A percentile compares a stretch with the other conserved stretches of the same genome.
Conservation (phyloP, 2,888 invertebrate species). For the Acronicta alni region DNA sequence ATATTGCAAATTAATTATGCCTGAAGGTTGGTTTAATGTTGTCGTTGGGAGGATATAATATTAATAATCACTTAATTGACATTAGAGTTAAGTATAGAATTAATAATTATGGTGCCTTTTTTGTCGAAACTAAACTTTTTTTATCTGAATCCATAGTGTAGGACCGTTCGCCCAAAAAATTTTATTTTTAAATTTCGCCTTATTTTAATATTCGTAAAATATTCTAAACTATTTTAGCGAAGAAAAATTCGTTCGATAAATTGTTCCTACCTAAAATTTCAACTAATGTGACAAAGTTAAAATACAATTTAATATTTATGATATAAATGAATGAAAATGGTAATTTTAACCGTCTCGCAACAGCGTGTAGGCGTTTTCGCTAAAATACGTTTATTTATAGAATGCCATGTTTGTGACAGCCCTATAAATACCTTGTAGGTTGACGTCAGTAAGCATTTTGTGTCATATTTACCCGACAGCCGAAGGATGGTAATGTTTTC, state of each 20-base stretch:
- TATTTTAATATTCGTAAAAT: too few relatives aligned
- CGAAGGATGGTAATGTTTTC: too few relatives aligned
- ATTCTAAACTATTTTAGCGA: too few relatives aligned
- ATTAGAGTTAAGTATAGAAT: too few relatives aligned
- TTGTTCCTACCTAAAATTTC: too few relatives aligned
- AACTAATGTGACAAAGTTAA: background rate
- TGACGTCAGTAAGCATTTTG: slow-evolving; percentile 55
- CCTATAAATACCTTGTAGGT: slow-evolving; percentile 26
- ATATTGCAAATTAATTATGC: slow-evolving; percentile 21
- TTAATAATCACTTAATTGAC: background rate
- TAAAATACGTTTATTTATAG: slow-evolving; percentile 49
- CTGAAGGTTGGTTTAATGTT: slow-evolving; percentile 30
- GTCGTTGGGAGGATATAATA: slow-evolving; percentile 1
- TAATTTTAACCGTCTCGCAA: slow-evolving; percentile 27
- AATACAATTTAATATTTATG: slow-evolving; percentile 26
- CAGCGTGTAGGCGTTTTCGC: slow-evolving; percentile 29
- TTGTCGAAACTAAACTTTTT: too few relatives aligned
- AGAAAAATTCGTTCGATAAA: too few relatives aligned
- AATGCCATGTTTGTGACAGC: slow-evolving; percentile 43
- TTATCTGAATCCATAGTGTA: too few relatives aligned
- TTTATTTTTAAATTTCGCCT: too few relatives aligned
- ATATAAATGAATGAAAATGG: slow-evolving; percentile 35
- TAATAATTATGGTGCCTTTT: too few relatives aligned
- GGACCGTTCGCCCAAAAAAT: too few relatives aligned
- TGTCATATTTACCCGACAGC: too few relatives aligned